These are phyloP conservation scores for Pristionchus mayeri DNA, from an alignment of 2,888 invertebrate species.

Conservation along the genomic window DNA sequence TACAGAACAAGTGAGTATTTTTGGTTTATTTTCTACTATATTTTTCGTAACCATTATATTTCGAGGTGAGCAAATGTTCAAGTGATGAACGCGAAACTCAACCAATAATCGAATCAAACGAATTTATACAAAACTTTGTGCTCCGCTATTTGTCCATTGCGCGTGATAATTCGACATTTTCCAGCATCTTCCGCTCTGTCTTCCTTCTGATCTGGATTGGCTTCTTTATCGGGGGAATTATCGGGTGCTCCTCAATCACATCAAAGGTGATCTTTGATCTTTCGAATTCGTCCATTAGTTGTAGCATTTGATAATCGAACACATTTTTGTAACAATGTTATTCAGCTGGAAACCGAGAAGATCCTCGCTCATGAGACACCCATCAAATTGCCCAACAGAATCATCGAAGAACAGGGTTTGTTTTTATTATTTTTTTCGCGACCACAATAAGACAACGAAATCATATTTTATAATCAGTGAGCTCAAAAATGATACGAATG, in stretches of 20 bases:
- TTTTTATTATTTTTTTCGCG: neutral
- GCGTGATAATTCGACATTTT: neutral
- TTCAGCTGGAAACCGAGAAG: slow-evolving; percentile 70
- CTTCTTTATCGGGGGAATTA: neutral
- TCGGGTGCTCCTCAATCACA: slow-evolving; percentile 7
- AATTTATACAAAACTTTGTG: too few relatives aligned
- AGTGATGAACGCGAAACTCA: too few relatives aligned
- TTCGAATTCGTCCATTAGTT: slow-evolving; percentile 25
- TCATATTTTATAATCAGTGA: too few relatives aligned
- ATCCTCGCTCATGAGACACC: slow-evolving; percentile 71
- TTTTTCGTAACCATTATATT: too few relatives aligned
- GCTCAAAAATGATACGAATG: too few relatives aligned
- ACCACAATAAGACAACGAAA: neutral
- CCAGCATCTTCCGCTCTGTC: slow-evolving; percentile 44
- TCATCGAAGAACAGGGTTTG: slow-evolving; percentile 66
- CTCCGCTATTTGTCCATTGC: too few relatives aligned
- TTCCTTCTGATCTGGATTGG: slow-evolving; percentile 49
- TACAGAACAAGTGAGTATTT: slow-evolving; percentile 46
- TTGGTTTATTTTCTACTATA: too few relatives aligned
- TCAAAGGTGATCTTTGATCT: slow-evolving; percentile 31
- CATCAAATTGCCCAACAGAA: slow-evolving; percentile 68
- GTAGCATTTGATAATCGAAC: neutral
- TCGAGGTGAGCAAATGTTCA: too few relatives aligned
- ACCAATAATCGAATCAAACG: too few relatives aligned
- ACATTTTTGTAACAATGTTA: too few relatives aligned